A percentile compares a stretch with the other conserved stretches of the same genome.
These are phyloP conservation scores for Stenotaenia linearis DNA, from an alignment of 2,888 invertebrate genomes.

Conservation along the genomic window DNA sequence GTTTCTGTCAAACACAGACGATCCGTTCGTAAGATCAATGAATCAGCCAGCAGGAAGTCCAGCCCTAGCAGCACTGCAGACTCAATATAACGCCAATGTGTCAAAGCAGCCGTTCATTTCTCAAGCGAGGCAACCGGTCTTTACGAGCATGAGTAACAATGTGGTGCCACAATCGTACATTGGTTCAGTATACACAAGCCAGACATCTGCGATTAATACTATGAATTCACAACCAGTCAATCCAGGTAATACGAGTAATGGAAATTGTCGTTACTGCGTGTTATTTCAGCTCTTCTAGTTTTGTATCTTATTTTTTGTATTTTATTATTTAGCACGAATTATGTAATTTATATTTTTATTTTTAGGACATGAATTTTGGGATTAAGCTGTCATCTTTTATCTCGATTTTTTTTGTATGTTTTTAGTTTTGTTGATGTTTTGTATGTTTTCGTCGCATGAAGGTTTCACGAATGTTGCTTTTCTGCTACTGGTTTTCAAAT, in stretches of 20 bases:
- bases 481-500: too few species aligned
- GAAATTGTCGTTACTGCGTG: neutral
- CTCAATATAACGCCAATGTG: neutral
- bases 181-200: neutral
- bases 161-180: neutral
- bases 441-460: too few species aligned
- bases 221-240: neutral
- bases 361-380: neutral
- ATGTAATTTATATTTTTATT: neutral
- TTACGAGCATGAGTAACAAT: neutral
- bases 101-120: neutral
- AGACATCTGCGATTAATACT: neutral
- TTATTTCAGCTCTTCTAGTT: neutral
- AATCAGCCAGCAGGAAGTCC: neutral
- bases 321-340: neutral
- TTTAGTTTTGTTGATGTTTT: too few species aligned
- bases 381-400: neutral
- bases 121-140: slow-evolving; percentile 4
- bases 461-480: too few species aligned
- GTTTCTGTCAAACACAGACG: slow-evolving; percentile 60
- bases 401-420: too few species aligned
- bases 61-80: neutral
- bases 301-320: neutral
- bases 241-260: neutral
- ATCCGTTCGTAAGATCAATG: slow-evolving; percentile 44